Evolutionary conservation across 2,888 invertebrate species (phyloP).

Genomic region (Caenorhabditis drosophilae): DNA sequence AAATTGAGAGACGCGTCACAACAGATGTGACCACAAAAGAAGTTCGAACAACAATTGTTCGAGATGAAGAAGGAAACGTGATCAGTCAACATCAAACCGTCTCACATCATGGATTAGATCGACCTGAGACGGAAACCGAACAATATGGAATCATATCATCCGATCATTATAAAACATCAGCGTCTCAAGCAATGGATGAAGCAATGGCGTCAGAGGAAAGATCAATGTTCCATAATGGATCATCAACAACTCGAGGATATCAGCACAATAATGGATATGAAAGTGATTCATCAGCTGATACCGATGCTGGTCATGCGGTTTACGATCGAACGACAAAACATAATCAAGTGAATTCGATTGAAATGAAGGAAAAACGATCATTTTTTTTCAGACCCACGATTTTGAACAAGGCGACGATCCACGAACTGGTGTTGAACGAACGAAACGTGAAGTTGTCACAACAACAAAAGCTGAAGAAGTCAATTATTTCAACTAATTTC

Average conservation of each 20-base stretch:
- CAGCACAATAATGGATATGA: conserved; percentile 35
- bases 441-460: conserved; percentile 50
- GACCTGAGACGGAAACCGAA: conserved; percentile 55
- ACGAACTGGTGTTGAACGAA: conserved; percentile 50
- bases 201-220: conserved; percentile 17
- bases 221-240: background rate
- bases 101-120: conserved; percentile 4
- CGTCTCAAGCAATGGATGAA: conserved; percentile 38
- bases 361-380: background rate
- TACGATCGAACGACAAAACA: conserved; percentile 44
- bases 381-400: conserved; percentile 48
- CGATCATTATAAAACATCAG: conserved; percentile 48
- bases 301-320: conserved; percentile 46
- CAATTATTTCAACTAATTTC: conserved; percentile 40
- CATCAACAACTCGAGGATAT: background rate
- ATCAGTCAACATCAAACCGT: conserved; percentile 41
- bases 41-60: conserved; percentile 51
- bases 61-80: conserved; percentile 52
- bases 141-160: conserved; percentile 54
- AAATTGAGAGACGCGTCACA: conserved; percentile 63
- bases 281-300: conserved; percentile 35
- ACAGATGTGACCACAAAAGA: conserved; percentile 64
- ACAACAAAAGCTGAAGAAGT: conserved; percentile 56
- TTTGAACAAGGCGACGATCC: conserved; percentile 55
- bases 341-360: conserved; percentile 19